phyloP scores from a whole-genome alignment of 1,140 invertebrate species.

The Temnothorax nylanderi region DNA sequence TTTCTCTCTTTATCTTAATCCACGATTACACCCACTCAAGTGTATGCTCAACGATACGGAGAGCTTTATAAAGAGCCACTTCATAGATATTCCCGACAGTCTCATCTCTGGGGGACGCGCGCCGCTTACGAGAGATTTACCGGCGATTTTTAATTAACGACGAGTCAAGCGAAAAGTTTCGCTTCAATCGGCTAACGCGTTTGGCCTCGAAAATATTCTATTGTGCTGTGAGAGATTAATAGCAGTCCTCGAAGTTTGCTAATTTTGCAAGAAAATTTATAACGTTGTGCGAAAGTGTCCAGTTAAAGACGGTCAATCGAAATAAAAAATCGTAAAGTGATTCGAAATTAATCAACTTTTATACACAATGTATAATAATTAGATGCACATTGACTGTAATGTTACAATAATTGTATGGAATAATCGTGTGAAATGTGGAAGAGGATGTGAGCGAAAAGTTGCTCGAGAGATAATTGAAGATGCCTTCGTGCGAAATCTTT shows the following conservation, averaged over 20 bases:
- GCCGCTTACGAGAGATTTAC: slow-evolving; percentile 22
- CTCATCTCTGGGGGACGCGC: background rate
- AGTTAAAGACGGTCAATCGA: background rate
- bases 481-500: background rate
- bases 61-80: slow-evolving; percentile 30
- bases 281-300: background rate
- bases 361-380: background rate
- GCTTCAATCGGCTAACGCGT: background rate
- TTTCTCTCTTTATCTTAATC: slow-evolving; percentile 25
- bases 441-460: background rate
- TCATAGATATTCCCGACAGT: slow-evolving; percentile 16
- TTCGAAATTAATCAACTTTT: background rate
- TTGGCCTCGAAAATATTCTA: background rate
- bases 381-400: background rate
- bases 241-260: background rate
- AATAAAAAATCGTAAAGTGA: background rate
- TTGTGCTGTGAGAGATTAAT: background rate
- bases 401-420: background rate
- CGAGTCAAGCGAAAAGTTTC: background rate
- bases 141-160: background rate
- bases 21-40: slow-evolving; percentile 28
- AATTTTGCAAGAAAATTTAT: background rate
- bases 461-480: background rate
- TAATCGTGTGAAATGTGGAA: background rate
- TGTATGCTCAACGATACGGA: slow-evolving; percentile 41